These are phyloP conservation scores for Petaurus breviceps DNA, from an alignment of 2,113 vertebrate genomes.

Conservation along the genomic window DNA sequence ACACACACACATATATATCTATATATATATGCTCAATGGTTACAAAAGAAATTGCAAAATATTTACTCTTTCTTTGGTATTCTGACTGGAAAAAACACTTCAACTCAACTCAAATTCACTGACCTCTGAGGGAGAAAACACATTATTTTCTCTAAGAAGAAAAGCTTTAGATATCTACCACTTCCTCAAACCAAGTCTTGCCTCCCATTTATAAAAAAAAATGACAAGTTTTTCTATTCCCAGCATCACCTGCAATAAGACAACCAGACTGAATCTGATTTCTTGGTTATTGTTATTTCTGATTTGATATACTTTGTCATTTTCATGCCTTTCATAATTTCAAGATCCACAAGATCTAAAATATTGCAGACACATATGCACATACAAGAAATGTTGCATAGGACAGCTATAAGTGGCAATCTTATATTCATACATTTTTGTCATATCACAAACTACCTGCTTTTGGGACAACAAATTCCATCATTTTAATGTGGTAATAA, in stretches of 20 bases:
- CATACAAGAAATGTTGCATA: conserved; percentile 70
- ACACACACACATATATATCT: no score
- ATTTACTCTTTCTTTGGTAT: neutral
- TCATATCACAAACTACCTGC: conserved; percentile 67
- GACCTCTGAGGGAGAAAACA: conserved; percentile 14
- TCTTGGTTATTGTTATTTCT: conserved; percentile 77
- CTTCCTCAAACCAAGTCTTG: conserved; percentile 36
- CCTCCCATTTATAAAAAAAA: conserved; percentile 37
- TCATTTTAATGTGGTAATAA: conserved; percentile 78
- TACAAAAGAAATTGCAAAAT: neutral
- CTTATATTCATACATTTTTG: conserved; percentile 77
- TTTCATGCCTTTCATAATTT: conserved; percentile 81
- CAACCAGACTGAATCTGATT: conserved; percentile 76
- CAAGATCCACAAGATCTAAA: conserved; percentile 74
- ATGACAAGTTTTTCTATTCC: conserved; percentile 69
- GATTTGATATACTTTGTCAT: conserved; percentile 77
- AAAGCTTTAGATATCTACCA: conserved; percentile 37
- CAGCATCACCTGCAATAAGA: conserved; percentile 67
- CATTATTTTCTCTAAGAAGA: conserved; percentile 25
- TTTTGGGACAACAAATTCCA: conserved; percentile 69
- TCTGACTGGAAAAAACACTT: neutral
- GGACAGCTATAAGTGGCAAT: conserved; percentile 79
- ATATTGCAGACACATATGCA: conserved; percentile 72
- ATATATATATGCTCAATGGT: neutral
- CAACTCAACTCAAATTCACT: neutral